Evolutionary conservation across 2,113 vertebrate genomes (phyloP), one percentile per base, ranked within the genome.

Genomic region (Cyanoderma ruficeps): DNA sequence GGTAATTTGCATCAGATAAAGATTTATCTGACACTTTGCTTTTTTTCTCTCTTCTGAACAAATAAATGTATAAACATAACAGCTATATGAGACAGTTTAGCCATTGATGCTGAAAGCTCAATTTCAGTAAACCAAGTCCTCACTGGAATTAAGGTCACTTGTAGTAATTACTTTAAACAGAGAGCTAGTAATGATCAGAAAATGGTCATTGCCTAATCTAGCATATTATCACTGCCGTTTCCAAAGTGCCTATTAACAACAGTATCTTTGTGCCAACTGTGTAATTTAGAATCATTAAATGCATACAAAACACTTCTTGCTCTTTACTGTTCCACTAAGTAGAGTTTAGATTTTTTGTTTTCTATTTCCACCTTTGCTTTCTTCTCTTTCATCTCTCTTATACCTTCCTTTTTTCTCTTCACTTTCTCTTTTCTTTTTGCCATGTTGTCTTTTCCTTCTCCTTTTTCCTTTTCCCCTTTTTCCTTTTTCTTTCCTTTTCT

Each of bases 151-250:
- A 83, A 35, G 71, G 59, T 89, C 70, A 80, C 63, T 85, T 70
- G 31, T 14, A 65, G 37, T 59, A 86, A 80, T 90, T 93, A 91
- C 70, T 78, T 94, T 87, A 91, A 89, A 68, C 20, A 86, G 70
- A 72, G 42, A 76, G 11, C 10, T 86, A 74, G 69, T 84, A 89
- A 94, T 47, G 42, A 85, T 70, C 55, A 70, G 50, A 91, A 96
- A 91, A 95, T 86, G n/a, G 47, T 52, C 72, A 80, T 31, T 88
- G 50, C 14, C 63, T 95, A 59, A 95, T 80, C 78, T 77, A 83
- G 30, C 13, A 41, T 88, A 85, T 77, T 90, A 83, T 55, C 46
- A 74, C 37, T 77, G 37, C 70, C 30, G 90, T 93, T 94, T 94
- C 42, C 74, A 83, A 90, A 85, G 15, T 59, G 20, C 19, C 46